Evolutionary conservation across 1,140 invertebrate genomes (phyloP).

Genomic region (Trinorchestia longiramus): DNA sequence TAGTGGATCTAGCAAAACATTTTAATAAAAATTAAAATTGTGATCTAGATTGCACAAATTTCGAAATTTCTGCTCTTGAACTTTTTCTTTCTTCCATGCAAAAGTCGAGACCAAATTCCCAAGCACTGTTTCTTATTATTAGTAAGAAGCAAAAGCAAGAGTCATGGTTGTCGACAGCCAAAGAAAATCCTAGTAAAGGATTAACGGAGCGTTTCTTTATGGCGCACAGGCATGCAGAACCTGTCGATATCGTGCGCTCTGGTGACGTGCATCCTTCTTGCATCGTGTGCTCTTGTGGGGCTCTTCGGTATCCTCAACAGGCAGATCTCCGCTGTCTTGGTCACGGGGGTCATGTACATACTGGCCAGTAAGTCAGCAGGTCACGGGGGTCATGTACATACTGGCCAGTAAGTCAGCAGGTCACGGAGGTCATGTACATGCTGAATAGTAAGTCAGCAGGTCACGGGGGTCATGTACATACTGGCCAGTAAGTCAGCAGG

Average conservation of each 20-base stretch:
- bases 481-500: constrained; percentile 26
- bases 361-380: constrained; percentile 79
- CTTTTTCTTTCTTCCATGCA: neutral
- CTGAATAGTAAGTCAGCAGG: neutral
- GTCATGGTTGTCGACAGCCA: neutral
- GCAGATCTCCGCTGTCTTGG: constrained; percentile 88
- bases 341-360: constrained; percentile 92
- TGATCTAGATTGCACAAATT: neutral
- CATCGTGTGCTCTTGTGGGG: constrained; percentile 84
- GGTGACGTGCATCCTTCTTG: constrained; percentile 87
- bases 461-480: constrained; percentile 55
- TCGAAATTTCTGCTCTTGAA: neutral
- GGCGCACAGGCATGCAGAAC: constrained; percentile 88
- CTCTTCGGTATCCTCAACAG: constrained; percentile 86
- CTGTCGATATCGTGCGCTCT: constrained; percentile 90
- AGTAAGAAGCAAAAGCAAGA: neutral
- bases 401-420: constrained; percentile 74
- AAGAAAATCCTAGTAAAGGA: neutral
- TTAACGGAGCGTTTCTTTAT: constrained; percentile 24
- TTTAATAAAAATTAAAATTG: neutral
- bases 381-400: constrained; percentile 77
- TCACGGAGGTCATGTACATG: constrained; percentile 78
- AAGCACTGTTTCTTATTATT: neutral
- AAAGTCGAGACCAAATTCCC: constrained; percentile 45
- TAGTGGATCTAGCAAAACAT: neutral